Conservation (phyloP, 2,888 invertebrate genomes). For the Clitarchus hookeri region DNA sequence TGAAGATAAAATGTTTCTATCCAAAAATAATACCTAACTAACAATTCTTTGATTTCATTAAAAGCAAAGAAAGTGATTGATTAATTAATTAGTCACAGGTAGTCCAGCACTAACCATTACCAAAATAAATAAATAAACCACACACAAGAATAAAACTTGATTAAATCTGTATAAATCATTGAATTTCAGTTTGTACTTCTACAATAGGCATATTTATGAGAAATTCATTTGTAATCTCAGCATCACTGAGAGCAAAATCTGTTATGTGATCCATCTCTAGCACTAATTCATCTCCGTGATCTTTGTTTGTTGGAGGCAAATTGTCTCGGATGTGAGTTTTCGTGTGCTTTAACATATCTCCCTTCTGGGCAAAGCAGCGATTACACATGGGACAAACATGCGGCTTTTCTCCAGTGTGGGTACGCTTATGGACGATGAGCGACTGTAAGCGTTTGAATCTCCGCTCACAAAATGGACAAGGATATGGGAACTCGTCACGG, state of each 20-base stretch:
- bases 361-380: slow-evolving; percentile 40
- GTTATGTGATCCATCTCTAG: slow-evolving; percentile 38
- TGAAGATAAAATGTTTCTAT: too few relatives aligned
- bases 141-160: not conserved
- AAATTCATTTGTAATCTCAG: slow-evolving; percentile 36
- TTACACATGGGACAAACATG: slow-evolving; percentile 39
- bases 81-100: too few relatives aligned
- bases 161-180: slow-evolving; percentile 15
- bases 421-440: slow-evolving; percentile 40
- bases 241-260: slow-evolving; percentile 36
- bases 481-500: slow-evolving; percentile 39
- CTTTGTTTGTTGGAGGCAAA: not conserved
- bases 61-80: too few relatives aligned
- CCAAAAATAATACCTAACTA: too few relatives aligned
- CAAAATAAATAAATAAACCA: not conserved
- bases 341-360: slow-evolving; percentile 42
- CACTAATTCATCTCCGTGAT: slow-evolving; percentile 20
- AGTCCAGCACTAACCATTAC: too few relatives aligned
- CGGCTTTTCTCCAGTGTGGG: slow-evolving; percentile 41
- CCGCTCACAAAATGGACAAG: slow-evolving; percentile 40
- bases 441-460: slow-evolving; percentile 41
- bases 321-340: slow-evolving; percentile 38
- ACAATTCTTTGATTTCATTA: too few relatives aligned
- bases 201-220: slow-evolving; percentile 38
- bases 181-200: slow-evolving; percentile 36